These are phyloP conservation scores for Anas platyrhynchos DNA, from an alignment of 2,113 vertebrate species.

Conservation along the genomic window DNA sequence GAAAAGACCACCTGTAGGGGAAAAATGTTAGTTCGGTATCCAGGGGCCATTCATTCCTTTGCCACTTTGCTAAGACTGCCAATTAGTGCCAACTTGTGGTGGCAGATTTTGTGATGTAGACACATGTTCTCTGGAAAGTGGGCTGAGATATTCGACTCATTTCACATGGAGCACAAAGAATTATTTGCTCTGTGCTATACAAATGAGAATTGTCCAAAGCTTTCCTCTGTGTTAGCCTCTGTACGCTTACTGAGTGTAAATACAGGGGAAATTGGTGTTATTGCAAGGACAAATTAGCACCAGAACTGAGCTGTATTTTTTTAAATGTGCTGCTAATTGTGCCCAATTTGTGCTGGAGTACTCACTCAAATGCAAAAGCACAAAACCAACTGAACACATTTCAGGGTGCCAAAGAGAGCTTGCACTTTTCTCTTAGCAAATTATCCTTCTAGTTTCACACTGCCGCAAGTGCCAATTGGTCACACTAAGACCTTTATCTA, in stretches of 20 bases:
- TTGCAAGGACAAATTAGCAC: conserved; percentile 77
- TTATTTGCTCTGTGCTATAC: conserved; percentile 77
- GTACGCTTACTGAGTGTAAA: conserved; percentile 76
- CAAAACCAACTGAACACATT: conserved; percentile 73
- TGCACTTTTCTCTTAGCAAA: conserved; percentile 70
- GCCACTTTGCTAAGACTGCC: conserved; percentile 75
- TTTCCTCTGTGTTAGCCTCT: conserved; percentile 74
- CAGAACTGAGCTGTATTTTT: conserved; percentile 78
- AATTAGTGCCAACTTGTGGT: conserved; percentile 80
- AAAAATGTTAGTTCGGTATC: conserved; percentile 77
- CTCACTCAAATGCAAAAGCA: conserved; percentile 74
- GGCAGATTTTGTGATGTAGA: conserved; percentile 78
- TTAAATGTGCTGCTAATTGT: conserved; percentile 75
- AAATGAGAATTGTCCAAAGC: conserved; percentile 75
- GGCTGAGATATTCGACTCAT: conserved; percentile 76
- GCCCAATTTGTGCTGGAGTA: conserved; percentile 74
- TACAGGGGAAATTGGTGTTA: conserved; percentile 77
- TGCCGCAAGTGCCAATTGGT: conserved; percentile 63
- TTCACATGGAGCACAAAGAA: conserved; percentile 73
- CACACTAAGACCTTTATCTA: conserved; percentile 68
- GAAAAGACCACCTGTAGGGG: conserved; percentile 79
- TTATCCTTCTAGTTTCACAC: conserved; percentile 68
- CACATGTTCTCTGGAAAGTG: conserved; percentile 76
- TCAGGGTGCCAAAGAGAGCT: conserved; percentile 71
- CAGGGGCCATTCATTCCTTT: conserved; percentile 75